Base-by-base conservation (phyloP, 1,140 invertebrate species). In the Chlorops oryzae region DNA sequence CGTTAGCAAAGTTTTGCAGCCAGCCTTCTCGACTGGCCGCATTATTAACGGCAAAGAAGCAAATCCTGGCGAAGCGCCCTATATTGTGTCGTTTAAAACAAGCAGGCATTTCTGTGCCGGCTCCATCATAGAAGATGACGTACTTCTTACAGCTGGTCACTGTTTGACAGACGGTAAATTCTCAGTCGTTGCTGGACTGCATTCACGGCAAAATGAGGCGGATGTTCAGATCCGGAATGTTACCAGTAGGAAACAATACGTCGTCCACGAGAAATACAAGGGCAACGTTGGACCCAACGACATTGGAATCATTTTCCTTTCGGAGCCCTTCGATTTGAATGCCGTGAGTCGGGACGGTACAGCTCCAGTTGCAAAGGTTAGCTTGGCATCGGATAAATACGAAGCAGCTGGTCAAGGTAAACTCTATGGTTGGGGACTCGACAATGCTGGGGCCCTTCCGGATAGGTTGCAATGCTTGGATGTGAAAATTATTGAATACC, bases 231-330 rank as follows among this genome's bases (percentile, higher is more conserved):
- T 57, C n/a, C 55, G 57, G 1, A 1, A 39, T 17, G 59, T 39
- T 12, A 46, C 17, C 13, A 23, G 28, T 51, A 61, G 37, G 15
- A 18, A n/a, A 0, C 39, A 58, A 1, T 55, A 51, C 34, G 57
- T 72, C 9, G 41, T 75, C 0, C 80, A 84, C 54, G 66, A 76
- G 10, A 51, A 63, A 0, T 83, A 78, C 51, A 21, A 42, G 20
- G 74, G 78, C 27, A 72, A 72, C 18, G 77, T 78, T 15, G 75
- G 71, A 7, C 74, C 74, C 41, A 69, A 83, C 47, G 85, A 88
- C 57, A 78, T 87, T 21, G 83, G 79, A 17, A 48, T 87, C 2
- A 60, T 87, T 18, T 73, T 12, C 44, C 57, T 85, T 23, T 64
- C 67, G 0, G 65, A 59, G 3, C 75, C 78, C 1, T 58, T 86